Conservation (phyloP, 2,113 vertebrate species). For the Nyctereutes procyonoides region DNA sequence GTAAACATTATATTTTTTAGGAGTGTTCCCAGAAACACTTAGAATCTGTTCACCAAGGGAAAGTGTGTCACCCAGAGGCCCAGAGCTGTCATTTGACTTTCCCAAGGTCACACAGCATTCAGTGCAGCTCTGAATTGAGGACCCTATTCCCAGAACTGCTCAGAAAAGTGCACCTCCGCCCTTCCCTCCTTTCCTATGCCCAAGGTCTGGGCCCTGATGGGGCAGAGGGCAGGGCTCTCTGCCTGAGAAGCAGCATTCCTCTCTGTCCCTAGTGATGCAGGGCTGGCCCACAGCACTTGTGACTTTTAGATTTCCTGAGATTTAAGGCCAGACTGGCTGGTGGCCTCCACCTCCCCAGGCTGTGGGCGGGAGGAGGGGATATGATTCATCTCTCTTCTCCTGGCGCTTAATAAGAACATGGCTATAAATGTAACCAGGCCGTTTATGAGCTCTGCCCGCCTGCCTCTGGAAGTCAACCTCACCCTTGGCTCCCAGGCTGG, state of each 20-base stretch:
- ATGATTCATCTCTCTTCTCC: slow-evolving; percentile 74
- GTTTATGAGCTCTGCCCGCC: slow-evolving; percentile 47
- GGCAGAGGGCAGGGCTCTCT: background rate
- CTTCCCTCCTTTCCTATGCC: background rate
- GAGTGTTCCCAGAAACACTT: background rate
- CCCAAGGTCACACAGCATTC: background rate
- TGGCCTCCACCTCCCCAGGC: slow-evolving; percentile 62
- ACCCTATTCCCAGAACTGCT: background rate
- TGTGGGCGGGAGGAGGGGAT: slow-evolving; percentile 60
- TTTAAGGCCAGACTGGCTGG: slow-evolving; percentile 56
- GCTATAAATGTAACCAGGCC: slow-evolving; percentile 71
- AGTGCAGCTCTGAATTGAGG: background rate
- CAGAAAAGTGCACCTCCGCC: accelerated
- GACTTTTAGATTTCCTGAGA: slow-evolving; percentile 64
- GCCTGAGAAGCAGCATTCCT: background rate
- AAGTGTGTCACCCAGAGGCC: background rate
- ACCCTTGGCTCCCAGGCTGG: background rate
- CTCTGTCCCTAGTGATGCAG: slow-evolving; percentile 29
- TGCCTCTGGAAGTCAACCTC: background rate
- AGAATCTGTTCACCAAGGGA: background rate
- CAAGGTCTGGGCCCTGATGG: background rate
- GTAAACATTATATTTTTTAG: background rate
- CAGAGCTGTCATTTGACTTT: background rate
- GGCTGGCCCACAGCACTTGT: slow-evolving; percentile 7
- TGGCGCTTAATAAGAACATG: slow-evolving; percentile 64